These are phyloP conservation scores for Aleiodes testaceus DNA, from an alignment of 2,888 invertebrate genomes.

Conservation along the genomic window DNA sequence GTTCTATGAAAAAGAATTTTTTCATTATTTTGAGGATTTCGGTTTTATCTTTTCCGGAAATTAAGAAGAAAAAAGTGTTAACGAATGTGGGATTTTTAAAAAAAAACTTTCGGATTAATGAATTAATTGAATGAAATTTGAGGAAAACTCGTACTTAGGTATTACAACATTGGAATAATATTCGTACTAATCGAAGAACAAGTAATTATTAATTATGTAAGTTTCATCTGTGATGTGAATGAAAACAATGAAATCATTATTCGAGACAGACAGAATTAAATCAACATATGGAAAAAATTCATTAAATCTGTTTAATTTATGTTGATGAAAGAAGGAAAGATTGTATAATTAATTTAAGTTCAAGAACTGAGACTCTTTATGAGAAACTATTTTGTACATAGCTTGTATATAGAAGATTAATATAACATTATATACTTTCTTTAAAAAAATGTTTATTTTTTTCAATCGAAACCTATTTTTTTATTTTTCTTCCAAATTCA, in stretches of 20 bases:
- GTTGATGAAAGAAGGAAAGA: neutral
- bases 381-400: constrained; percentile 43
- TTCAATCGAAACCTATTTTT: no score
- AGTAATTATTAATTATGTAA: constrained; percentile 41
- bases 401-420: constrained; percentile 44
- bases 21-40: no score
- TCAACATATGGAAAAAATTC: neutral
- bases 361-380: constrained; percentile 35
- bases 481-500: neutral
- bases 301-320: neutral
- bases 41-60: no score
- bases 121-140: neutral
- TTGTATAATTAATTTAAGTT: constrained; percentile 16
- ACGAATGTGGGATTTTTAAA: no score
- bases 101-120: neutral
- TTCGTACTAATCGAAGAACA: constrained; percentile 23
- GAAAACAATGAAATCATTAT: constrained; percentile 9
- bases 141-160: no score
- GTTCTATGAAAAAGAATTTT: no score
- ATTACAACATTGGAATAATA: neutral
- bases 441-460: constrained; percentile 30
- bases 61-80: no score
- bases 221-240: constrained; percentile 41
- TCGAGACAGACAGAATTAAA: neutral
- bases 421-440: constrained; percentile 50